These are phyloP conservation scores for Asbolus verrucosus DNA, from an alignment of 1,140 invertebrate genomes.

Conservation along the genomic window DNA sequence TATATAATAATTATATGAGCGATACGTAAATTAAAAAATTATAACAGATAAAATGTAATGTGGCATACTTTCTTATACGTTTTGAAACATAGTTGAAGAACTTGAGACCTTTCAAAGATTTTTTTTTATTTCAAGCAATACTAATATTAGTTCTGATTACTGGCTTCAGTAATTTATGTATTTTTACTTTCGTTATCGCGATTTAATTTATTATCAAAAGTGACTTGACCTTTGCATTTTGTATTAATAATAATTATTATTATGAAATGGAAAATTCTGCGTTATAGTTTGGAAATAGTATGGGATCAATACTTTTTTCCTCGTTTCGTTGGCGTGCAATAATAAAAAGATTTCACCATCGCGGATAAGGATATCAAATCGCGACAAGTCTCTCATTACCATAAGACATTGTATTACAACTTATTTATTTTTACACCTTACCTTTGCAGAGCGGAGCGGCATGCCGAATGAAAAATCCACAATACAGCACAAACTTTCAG, in stretches of 20 bases:
- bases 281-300: background rate
- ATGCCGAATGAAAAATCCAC: conserved; percentile 7
- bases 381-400: conserved; percentile 31
- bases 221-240: background rate
- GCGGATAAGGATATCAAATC: conserved; percentile 30
- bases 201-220: background rate
- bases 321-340: conserved; percentile 18
- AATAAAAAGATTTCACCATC: conserved; percentile 29
- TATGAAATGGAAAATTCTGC: background rate
- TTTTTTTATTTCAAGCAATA: background rate
- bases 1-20: no score
- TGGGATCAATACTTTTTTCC: conserved; percentile 14
- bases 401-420: conserved; percentile 31
- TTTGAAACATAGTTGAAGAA: background rate
- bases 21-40: no score
- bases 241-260: background rate
- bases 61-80: no score
- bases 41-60: no score
- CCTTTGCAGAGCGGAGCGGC: background rate
- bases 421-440: conserved; percentile 23
- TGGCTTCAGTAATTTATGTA: no score
- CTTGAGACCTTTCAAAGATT: background rate
- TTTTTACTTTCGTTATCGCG: no score
- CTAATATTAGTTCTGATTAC: background rate
- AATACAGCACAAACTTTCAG: background rate